phyloP scores from a whole-genome alignment of 1,140 invertebrate species.

The Pachyrhynchus sulphureomaculatus region DNA sequence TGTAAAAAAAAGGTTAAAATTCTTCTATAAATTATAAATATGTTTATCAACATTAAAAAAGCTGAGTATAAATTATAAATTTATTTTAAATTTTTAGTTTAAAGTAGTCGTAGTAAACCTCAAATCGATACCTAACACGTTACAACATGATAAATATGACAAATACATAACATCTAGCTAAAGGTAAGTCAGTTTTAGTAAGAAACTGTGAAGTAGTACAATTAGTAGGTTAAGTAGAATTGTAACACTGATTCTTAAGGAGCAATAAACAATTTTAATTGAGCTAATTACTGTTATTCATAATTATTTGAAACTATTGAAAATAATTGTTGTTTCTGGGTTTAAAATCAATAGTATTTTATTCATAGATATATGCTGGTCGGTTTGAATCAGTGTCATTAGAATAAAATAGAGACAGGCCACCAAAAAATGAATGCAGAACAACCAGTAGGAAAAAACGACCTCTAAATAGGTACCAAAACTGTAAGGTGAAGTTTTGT shows the following conservation, averaged over 20 bases:
- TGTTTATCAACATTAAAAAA: too few species aligned
- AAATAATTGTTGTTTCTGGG: too few species aligned
- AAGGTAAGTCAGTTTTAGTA: slow-evolving; percentile 11
- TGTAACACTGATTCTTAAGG: too few species aligned
- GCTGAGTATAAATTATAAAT: too few species aligned
- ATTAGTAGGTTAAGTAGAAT: not conserved
- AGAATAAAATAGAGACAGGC: slow-evolving; percentile 25
- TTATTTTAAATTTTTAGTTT: too few species aligned
- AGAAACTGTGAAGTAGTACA: not conserved
- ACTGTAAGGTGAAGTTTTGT: slow-evolving; percentile 19
- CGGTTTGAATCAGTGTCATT: not conserved
- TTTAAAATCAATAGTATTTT: too few species aligned
- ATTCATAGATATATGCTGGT: too few species aligned
- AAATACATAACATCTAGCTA: slow-evolving; percentile 26
- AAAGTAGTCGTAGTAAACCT: slow-evolving; percentile 15
- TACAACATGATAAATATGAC: slow-evolving; percentile 21
- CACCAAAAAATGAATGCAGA: slow-evolving; percentile 26
- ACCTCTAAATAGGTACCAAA: slow-evolving; percentile 20
- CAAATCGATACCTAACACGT: slow-evolving; percentile 21
- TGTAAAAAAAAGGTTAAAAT: too few species aligned
- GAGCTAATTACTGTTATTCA: too few species aligned
- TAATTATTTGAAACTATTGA: too few species aligned
- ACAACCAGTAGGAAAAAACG: slow-evolving; percentile 20
- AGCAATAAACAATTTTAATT: too few species aligned
- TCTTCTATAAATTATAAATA: too few species aligned